These are phyloP conservation scores for Gymnosoma rotundatum DNA, from an alignment of 2,888 invertebrate species.

Conservation along the genomic window DNA sequence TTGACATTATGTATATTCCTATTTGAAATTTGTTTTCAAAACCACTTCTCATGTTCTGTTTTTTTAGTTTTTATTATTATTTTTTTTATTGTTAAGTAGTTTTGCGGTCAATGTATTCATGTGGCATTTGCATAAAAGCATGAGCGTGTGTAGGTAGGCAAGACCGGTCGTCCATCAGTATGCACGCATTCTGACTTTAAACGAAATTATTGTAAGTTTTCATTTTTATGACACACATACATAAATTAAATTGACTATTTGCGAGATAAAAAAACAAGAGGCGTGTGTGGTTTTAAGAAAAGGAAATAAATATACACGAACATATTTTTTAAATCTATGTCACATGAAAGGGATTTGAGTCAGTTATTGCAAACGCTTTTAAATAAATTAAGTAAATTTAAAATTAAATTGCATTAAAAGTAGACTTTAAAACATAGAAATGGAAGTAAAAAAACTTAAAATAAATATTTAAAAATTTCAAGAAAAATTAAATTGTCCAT, in stretches of 20 bases:
- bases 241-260: slow-evolving; percentile 49
- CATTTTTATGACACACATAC: slow-evolving; percentile 60
- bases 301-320: slow-evolving; percentile 24
- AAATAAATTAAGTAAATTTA: background rate
- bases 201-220: slow-evolving; percentile 55
- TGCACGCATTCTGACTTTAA: slow-evolving; percentile 58
- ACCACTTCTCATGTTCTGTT: slow-evolving; percentile 18
- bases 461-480: background rate
- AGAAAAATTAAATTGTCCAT: no score
- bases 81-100: slow-evolving; percentile 5
- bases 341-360: slow-evolving; percentile 48
- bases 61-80: slow-evolving; percentile 6
- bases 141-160: slow-evolving; percentile 46
- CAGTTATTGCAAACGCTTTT: slow-evolving; percentile 23
- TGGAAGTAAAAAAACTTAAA: background rate
- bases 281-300: slow-evolving; percentile 47
- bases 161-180: slow-evolving; percentile 35
- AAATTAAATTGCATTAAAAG: background rate
- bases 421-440: background rate
- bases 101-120: slow-evolving; percentile 70
- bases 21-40: slow-evolving; percentile 38
- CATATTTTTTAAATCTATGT: slow-evolving; percentile 39
- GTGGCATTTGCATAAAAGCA: slow-evolving; percentile 68
- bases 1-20: slow-evolving; percentile 30
- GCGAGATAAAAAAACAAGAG: slow-evolving; percentile 12